Evolutionary conservation across 1,140 invertebrate genomes (phyloP).

Genomic region (Tetraneura akinire): DNA sequence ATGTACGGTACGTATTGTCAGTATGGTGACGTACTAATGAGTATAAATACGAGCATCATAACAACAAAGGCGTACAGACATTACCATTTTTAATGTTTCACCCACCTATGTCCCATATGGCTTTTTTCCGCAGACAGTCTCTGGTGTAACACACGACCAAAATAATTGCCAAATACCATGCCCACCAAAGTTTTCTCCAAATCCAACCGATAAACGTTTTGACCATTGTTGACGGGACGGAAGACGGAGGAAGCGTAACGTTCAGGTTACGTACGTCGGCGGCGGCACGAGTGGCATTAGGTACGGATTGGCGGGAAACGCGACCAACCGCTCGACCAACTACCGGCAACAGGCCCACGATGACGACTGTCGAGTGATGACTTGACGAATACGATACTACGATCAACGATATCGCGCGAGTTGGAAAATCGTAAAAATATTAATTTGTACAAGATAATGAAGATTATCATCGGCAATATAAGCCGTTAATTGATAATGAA

Average conservation of each 20-base stretch:
- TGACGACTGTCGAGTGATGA: too few species aligned
- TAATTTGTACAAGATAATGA: too few species aligned
- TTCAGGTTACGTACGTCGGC: not conserved
- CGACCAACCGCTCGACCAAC: not conserved
- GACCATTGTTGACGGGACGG: not conserved
- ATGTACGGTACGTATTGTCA: not conserved
- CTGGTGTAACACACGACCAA: conserved; percentile 41
- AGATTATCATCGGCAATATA: too few species aligned
- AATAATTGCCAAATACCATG: conserved; percentile 37
- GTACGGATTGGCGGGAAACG: too few species aligned
- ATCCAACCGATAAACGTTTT: conserved; percentile 30
- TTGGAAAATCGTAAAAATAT: too few species aligned
- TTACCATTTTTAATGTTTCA: not conserved
- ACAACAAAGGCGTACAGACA: not conserved
- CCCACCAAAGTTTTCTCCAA: conserved; percentile 43
- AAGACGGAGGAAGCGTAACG: too few species aligned
- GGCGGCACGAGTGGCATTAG: not conserved
- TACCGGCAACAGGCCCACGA: too few species aligned
- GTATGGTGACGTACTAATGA: not conserved
- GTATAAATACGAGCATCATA: not conserved
- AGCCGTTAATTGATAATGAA: too few species aligned
- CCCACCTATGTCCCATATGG: conserved; percentile 37
- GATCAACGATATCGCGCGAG: not conserved
- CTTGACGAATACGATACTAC: too few species aligned
- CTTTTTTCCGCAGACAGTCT: conserved; percentile 28